Conservation (phyloP, 1,140 invertebrate genomes). For the Macrostomum lignano region DNA sequence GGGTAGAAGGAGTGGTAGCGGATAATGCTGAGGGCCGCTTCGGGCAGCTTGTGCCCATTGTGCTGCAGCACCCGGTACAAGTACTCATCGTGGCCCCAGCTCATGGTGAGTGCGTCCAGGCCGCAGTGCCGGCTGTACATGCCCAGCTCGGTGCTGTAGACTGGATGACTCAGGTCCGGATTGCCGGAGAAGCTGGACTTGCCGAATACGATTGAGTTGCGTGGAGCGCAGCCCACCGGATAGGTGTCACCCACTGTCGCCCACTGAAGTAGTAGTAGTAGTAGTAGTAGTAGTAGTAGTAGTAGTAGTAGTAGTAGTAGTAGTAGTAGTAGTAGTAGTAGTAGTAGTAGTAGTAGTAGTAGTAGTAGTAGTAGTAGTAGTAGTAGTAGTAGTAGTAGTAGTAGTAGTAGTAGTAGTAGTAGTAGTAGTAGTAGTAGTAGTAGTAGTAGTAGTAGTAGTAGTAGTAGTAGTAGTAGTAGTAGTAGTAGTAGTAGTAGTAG, state of each 20-base stretch:
- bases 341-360: too few relatives aligned
- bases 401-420: too few relatives aligned
- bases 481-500: too few relatives aligned
- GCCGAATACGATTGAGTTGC: constrained; percentile 58
- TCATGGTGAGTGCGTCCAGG: constrained; percentile 55
- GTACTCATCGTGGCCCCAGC: constrained; percentile 71
- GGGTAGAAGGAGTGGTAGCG: constrained; percentile 75
- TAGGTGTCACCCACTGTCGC: constrained; percentile 82
- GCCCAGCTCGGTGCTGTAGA: constrained; percentile 58
- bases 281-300: too few relatives aligned
- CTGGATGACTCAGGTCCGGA: constrained; percentile 45
- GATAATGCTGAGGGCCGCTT: constrained; percentile 49
- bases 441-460: too few relatives aligned
- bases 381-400: too few relatives aligned
- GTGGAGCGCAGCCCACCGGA: constrained; percentile 60
- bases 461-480: too few relatives aligned
- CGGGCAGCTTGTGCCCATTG: constrained; percentile 40
- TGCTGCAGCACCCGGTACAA: constrained; percentile 33
- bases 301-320: too few relatives aligned
- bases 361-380: too few relatives aligned
- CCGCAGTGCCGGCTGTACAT: constrained; percentile 67
- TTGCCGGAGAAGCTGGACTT: constrained; percentile 42
- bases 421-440: too few relatives aligned
- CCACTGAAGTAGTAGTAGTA: constrained; percentile 37
- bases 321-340: too few relatives aligned